Conservation (phyloP, 2,888 invertebrate genomes). For the Parapristionchus giblindavisi region DNA sequence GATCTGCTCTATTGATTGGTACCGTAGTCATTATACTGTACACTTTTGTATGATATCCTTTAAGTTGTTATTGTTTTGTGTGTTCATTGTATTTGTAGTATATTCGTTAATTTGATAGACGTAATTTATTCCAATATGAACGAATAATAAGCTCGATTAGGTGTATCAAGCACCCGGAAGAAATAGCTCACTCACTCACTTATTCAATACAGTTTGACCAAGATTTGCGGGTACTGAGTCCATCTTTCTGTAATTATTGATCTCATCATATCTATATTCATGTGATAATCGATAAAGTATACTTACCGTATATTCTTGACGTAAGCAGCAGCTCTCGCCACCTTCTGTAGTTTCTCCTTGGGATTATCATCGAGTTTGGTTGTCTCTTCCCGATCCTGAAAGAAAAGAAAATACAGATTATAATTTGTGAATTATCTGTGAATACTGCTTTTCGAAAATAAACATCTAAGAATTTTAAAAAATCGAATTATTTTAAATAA, state of each 20-base stretch:
- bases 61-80: too few species aligned
- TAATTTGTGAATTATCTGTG: background rate
- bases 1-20: conserved; percentile 15
- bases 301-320: conserved; percentile 31
- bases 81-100: too few species aligned
- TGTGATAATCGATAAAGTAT: background rate
- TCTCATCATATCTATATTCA: background rate
- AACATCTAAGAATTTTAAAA: background rate
- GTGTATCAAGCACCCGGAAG: too few species aligned
- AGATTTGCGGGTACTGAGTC: conserved; percentile 19
- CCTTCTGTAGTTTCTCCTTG: conserved; percentile 17
- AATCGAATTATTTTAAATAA: background rate
- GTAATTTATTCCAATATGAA: too few species aligned
- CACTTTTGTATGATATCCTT: too few species aligned
- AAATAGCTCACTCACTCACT: too few species aligned
- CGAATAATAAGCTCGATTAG: too few species aligned
- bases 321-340: conserved; percentile 3
- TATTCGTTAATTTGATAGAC: too few species aligned
- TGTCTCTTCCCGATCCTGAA: conserved; percentile 1
- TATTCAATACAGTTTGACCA: too few species aligned
- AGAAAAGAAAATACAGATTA: background rate
- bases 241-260: conserved; percentile 13
- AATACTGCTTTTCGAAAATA: background rate
- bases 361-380: background rate
- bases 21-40: too few species aligned